Percentiles rank a stretch among this genome's conserved stretches.
phyloP scores from a whole-genome alignment of 2,797 vertebrate genomes.

The Botia almorhae region DNA sequence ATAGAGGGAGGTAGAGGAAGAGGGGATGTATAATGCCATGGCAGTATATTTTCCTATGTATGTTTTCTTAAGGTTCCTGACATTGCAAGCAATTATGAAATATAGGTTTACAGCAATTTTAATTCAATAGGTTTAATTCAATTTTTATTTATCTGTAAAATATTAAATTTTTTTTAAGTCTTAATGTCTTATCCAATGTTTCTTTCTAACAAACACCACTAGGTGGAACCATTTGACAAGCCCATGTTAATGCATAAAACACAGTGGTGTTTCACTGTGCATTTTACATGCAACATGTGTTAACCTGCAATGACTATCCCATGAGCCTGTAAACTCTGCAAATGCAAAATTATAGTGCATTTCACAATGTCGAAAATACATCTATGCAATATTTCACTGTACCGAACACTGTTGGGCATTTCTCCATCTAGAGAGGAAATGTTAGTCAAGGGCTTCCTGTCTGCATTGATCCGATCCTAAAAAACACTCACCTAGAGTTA shows the following conservation, averaged over 20 bases:
- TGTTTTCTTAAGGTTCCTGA: not conserved
- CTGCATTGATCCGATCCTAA: conserved; percentile 33
- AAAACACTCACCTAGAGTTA: conserved; percentile 32
- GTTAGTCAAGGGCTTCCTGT: conserved; percentile 10
- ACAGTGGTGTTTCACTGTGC: not conserved
- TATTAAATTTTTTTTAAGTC: not conserved
- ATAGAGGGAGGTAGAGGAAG: conserved; percentile 17
- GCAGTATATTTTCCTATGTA: not conserved
- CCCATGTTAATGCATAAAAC: too few species aligned
- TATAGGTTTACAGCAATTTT: not conserved
- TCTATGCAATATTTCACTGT: not conserved
- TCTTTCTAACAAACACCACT: conserved; percentile 2
- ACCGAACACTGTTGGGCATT: not conserved
- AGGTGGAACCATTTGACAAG: not conserved
- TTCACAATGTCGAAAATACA: not conserved
- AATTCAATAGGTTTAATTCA: too few species aligned
- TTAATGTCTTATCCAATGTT: not conserved
- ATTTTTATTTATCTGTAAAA: not conserved
- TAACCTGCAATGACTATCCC: not conserved
- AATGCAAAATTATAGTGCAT: not conserved
- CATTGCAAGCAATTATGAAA: not conserved
- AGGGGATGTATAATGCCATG: not conserved
- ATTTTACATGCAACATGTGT: not conserved
- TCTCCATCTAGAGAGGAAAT: not conserved
- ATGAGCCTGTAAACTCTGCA: not conserved